Percentiles rank a stretch among this genome's conserved stretches.
Evolutionary conservation across 2,888 invertebrate genomes (phyloP).

Genomic region (Harpalus rufipes): DNA sequence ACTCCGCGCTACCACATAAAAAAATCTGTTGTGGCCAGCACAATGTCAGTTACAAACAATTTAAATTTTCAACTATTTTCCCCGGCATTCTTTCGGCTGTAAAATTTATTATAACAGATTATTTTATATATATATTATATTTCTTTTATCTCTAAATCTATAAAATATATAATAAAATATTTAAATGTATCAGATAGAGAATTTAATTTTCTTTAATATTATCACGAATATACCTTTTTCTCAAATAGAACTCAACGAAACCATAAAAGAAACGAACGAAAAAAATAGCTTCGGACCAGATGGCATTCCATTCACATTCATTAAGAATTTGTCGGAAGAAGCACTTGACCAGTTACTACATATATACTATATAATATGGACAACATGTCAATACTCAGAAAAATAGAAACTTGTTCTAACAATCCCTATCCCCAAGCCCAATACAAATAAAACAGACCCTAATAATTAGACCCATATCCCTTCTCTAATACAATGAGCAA

Average conservation of each 20-base stretch:
- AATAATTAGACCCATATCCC: background rate
- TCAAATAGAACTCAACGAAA: background rate
- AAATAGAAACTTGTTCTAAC: constrained; percentile 5
- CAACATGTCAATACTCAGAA: background rate
- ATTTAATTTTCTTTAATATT: too few species aligned
- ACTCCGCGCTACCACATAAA: too few species aligned
- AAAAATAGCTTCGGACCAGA: constrained; percentile 1
- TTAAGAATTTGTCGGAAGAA: constrained; percentile 4
- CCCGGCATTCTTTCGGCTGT: too few species aligned
- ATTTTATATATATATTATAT: too few species aligned
- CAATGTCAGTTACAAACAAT: too few species aligned
- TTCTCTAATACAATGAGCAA: constrained; percentile 10
- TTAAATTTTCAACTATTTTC: too few species aligned
- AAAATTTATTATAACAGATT: too few species aligned
- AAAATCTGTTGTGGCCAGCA: too few species aligned
- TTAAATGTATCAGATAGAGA: too few species aligned
- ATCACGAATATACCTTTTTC: background rate
- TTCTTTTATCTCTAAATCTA: too few species aligned
- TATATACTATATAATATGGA: background rate
- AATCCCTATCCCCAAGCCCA: constrained; percentile 10
- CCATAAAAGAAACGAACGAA: constrained; percentile 11
- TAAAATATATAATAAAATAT: too few species aligned
- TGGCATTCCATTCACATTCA: background rate
- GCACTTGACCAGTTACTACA: background rate
- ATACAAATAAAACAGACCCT: background rate